Evolutionary conservation across 2,113 vertebrate genomes (phyloP), one percentile per base, ranked within the genome.

Genomic region (Dissostichus mawsoni): DNA sequence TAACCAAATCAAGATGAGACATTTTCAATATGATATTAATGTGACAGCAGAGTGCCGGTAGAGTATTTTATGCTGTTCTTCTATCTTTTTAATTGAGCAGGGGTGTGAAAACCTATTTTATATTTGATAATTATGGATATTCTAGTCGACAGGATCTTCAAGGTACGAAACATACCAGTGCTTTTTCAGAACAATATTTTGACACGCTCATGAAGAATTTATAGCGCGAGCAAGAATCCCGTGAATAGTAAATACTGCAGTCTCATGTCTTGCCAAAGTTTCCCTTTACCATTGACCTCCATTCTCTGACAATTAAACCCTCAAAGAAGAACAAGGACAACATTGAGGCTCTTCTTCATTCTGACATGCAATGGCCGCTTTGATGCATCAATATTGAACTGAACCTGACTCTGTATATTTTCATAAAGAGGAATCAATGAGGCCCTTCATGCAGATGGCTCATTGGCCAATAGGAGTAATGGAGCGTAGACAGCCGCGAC

Each of bases 381-480:
- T 14, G 83, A 82, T 85, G 61, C 11, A 76, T 76, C 74, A 67
- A 73, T 75, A 51, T 88, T 86, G 81, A 80, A 90, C 69, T 68
- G 74, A 45, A 12, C 45, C 77, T 16, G 45, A n/a, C 67, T 77
- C 80, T 76, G 76, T 80, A 63, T 83, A 69, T 90, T 89, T 86
- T 69, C 85, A 83, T 89, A 80, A 90, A 85, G 78, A 82, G 89
- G 72, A 84, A 90, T 91, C 90, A 89, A 90, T 90, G 89, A 90
- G 90, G 76, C 84, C 53, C 77, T 81, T 68, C 76, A 80, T 89
- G 90, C 74, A 90, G 85, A 92, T 81, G 90, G 83, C 81, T 92
- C 90, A 89, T 83, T 87, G 91, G 84, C 86, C 83, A 55, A 76
- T 69, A 61, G 84, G 74, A 80, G 74, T 90, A 92, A 91, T 91